A percentile compares a stretch with the other conserved stretches of the same genome.
phyloP scores from a whole-genome alignment of 2,888 invertebrate species.

The Steinernema hermaphroditum region DNA sequence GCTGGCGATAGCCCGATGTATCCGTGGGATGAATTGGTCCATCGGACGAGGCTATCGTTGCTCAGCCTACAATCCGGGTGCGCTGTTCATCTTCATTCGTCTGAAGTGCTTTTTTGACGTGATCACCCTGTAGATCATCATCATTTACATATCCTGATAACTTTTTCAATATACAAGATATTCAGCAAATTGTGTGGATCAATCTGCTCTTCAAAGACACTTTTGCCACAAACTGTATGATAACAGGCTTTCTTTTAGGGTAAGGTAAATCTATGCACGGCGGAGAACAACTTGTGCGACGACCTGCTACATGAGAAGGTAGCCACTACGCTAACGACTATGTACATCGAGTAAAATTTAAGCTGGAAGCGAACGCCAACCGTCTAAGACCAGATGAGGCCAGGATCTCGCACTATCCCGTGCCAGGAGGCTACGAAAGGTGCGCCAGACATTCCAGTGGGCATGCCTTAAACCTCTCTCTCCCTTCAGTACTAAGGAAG shows the following conservation, averaged over 20 bases:
- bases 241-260: conserved; percentile 45
- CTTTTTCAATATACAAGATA: too few relatives aligned
- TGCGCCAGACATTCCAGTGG: background rate
- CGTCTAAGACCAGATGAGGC: conserved; percentile 4
- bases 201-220: too few relatives aligned
- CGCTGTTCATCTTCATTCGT: too few relatives aligned
- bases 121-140: too few relatives aligned
- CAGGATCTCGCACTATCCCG: conserved; percentile 43
- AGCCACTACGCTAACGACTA: background rate
- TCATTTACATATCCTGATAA: too few relatives aligned
- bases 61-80: too few relatives aligned
- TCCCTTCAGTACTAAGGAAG: conserved; percentile 38
- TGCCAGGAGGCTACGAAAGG: conserved; percentile 50
- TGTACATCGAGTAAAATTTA: background rate
- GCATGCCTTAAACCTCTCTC: background rate
- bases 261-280: conserved; percentile 55
- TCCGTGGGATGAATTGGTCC: too few relatives aligned
- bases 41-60: too few relatives aligned
- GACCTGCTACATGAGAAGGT: conserved; percentile 48
- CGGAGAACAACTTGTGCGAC: conserved; percentile 55
- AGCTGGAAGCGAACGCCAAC: conserved; percentile 33
- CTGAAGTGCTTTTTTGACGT: too few relatives aligned
- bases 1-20: too few relatives aligned
- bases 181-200: too few relatives aligned
- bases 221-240: too few relatives aligned